phyloP scores from a whole-genome alignment of 2,113 vertebrate species.

The Philantomba maxwellii region DNA sequence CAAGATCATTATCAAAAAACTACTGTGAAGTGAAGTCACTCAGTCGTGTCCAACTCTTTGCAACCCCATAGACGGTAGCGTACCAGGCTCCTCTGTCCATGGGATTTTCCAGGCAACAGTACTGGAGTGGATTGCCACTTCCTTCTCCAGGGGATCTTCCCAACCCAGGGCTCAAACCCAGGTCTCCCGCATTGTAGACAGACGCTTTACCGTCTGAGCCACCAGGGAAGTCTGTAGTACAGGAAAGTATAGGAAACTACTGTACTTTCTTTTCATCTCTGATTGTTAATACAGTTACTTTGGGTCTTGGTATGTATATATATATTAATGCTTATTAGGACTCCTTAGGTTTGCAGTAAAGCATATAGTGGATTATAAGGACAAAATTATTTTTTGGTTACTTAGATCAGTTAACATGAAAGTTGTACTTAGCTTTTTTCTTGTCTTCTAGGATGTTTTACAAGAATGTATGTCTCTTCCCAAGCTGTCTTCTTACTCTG shows the following conservation, averaged over 20 bases:
- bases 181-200: no score
- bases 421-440: not conserved
- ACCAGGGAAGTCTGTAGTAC: no score
- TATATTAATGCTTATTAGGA: not conserved
- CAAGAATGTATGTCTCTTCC: conserved; percentile 72
- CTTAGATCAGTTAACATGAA: not conserved
- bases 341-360: not conserved
- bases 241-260: not conserved
- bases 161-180: no score
- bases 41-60: no score
- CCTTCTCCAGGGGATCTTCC: no score
- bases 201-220: no score
- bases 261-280: not conserved
- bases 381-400: not conserved
- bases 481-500: conserved; percentile 75
- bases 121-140: no score
- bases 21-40: not conserved
- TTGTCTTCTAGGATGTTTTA: conserved; percentile 71
- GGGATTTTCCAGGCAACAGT: no score
- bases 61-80: no score
- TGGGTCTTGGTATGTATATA: not conserved
- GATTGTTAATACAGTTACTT: not conserved
- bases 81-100: no score
- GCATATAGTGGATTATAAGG: not conserved
- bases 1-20: not conserved